These are phyloP conservation scores for Xanthia togata DNA, from an alignment of 2,888 invertebrate genomes.

Conservation along the genomic window DNA sequence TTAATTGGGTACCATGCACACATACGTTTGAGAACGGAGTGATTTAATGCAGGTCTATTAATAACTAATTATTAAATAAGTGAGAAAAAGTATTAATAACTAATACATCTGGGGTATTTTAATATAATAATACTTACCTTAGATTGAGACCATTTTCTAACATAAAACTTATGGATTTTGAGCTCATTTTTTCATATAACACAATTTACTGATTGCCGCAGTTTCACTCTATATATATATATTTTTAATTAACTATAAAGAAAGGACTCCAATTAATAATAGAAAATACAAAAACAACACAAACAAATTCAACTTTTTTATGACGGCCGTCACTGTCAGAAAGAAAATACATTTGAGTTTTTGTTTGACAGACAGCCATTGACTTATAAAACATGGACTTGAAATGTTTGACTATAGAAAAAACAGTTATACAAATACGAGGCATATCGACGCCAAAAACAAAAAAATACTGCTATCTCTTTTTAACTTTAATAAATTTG, in stretches of 20 bases:
- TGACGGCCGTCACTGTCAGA: neutral
- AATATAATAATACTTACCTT: constrained; percentile 68
- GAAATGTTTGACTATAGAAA: too few species aligned
- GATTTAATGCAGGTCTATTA: neutral
- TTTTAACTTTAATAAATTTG: too few species aligned
- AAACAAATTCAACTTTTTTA: neutral
- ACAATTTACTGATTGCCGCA: neutral
- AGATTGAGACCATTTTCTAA: constrained; percentile 82
- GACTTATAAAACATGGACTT: too few species aligned
- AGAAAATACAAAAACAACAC: neutral
- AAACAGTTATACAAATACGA: too few species aligned
- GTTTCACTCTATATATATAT: neutral
- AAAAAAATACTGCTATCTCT: too few species aligned
- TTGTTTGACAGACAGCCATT: too few species aligned
- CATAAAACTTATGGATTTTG: constrained; percentile 69
- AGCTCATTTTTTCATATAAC: constrained; percentile 64
- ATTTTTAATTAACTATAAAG: neutral
- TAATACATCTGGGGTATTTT: neutral
- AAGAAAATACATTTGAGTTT: too few species aligned
- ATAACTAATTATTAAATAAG: neutral
- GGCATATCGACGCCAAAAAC: too few species aligned
- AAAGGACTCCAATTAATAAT: neutral
- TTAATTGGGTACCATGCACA: neutral
- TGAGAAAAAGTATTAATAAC: neutral
- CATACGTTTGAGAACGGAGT: neutral